phyloP scores from a whole-genome alignment of 2,888 invertebrate genomes.

The Ormyrus rosae region DNA sequence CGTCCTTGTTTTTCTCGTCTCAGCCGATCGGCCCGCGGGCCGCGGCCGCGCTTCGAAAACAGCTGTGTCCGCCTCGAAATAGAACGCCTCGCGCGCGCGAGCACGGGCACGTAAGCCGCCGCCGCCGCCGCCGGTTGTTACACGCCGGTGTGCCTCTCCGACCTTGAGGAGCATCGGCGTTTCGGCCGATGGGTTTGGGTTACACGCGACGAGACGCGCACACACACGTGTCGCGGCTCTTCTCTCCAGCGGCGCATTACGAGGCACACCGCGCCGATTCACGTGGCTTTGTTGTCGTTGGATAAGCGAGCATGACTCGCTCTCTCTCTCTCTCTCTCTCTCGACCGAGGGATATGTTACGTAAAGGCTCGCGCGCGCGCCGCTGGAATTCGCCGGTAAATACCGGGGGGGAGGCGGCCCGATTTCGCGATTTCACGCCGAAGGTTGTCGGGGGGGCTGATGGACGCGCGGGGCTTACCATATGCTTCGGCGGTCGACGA shows the following conservation, averaged over 20 bases:
- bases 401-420: background rate
- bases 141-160: too few relatives aligned
- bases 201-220: background rate
- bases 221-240: background rate
- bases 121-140: too few relatives aligned
- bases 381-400: background rate
- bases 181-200: too few relatives aligned
- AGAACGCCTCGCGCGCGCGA: constrained; percentile 18
- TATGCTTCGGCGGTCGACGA: too few relatives aligned
- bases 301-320: constrained; percentile 17
- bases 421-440: background rate
- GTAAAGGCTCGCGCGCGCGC: background rate
- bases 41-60: too few relatives aligned
- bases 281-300: constrained; percentile 51
- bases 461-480: too few relatives aligned
- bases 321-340: background rate
- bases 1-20: too few relatives aligned
- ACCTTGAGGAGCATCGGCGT: too few relatives aligned
- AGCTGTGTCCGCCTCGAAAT: constrained; percentile 3
- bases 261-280: constrained; percentile 1
- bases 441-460: background rate
- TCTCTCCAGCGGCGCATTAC: background rate
- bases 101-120: too few relatives aligned
- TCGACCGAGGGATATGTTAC: background rate
- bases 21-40: too few relatives aligned